Evolutionary conservation across 2,888 invertebrate species (phyloP), one percentile per base, ranked within the genome.

Genomic region (Chrysotoxum bicinctum): DNA sequence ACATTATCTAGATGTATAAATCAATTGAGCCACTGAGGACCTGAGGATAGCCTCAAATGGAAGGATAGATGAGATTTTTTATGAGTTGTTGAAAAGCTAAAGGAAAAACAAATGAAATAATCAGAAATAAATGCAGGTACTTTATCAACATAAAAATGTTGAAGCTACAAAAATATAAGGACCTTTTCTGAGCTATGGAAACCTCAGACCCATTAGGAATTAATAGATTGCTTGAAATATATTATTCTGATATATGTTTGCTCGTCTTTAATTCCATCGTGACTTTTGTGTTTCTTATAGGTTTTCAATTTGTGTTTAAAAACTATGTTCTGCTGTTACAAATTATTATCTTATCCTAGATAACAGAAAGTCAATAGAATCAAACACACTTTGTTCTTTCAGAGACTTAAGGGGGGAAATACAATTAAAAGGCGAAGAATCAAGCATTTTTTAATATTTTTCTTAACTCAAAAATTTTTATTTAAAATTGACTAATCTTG

Each of bases 1-100:
- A 14, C 8, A 10, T 9, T 64, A 64, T 64, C 48, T 21, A 35
- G 32, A 66, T 30, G 10, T 30, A 32, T 66, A 66, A 48, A 66
- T 66, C 64, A 66, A 66, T 66, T 48, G 19, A 66, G 48, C 32
- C 64, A 32, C 64, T 66, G 32, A 45, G 64, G 64, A 32, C n/a
- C 32, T 48, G 32, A 26, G 10, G 37, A 56, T 52, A 52, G 30
- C 30, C 30, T 30, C 30, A 16, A 52, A 26, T 26, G 30, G 16
- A 30, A 30, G 54, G 21, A 58, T 37, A 37, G 9, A 58, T 58
- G 58, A 21, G 58, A 35, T 58, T 58, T 35, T 58, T 58, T 54
- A 58, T 58, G 58, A 58, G 21, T 37, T 58, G 37, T 58, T 58
- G 35, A 4, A 35, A 35, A 58, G 21, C 0, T 19, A 35, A 35